Base-by-base conservation (phyloP, 2,888 invertebrate species). In the Chesias legatella region DNA sequence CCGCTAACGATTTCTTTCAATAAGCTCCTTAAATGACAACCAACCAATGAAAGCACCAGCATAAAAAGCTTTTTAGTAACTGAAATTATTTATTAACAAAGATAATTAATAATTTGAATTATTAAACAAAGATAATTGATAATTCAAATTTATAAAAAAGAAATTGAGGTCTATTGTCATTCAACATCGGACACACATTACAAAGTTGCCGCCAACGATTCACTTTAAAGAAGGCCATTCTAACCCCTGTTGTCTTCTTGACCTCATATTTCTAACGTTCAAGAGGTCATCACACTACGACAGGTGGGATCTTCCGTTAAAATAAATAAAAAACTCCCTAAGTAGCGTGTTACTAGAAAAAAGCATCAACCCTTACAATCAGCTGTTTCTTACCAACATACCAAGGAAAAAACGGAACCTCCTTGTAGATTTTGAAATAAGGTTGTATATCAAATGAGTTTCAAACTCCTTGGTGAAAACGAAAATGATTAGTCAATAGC, bases 231-330 rank as follows among this genome's bases (percentile, higher is more conserved):
- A 31, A 29, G 25, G 30, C 9, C 25, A 6, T 25, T 31, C 33
- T 33, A 45, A 38, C 45, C 43, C 33, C 20, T 11, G 26, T 1
- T 8, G 17, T 32, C 28, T 10, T 25, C 33, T 37, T 51, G 46
- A 46, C 41, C 51, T 47, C 38, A 41, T 25, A 28, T 27, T 38
- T 46, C 43, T 48, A 50, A 50, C 50, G 45, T 42, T 21, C 30
- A 22, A 21, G 33, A 32, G 50, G 40, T 45, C 50, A 43, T 42
- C 43, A 46, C 47, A 25, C 52, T 25, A 10, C 22, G 47, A 48
- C 51, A 51, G 51, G 51, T 57, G 54, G 51, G 41, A 34, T 54
- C 56, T 62, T 61, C 66, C 66, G 67, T 69, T 70, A 67, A 48
- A 46, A 36, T 37, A 51, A 55, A 25, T 60, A 61, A 61, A 57